phyloP scores from a whole-genome alignment of 2,888 invertebrate genomes.

The Alsophila aescularia region DNA sequence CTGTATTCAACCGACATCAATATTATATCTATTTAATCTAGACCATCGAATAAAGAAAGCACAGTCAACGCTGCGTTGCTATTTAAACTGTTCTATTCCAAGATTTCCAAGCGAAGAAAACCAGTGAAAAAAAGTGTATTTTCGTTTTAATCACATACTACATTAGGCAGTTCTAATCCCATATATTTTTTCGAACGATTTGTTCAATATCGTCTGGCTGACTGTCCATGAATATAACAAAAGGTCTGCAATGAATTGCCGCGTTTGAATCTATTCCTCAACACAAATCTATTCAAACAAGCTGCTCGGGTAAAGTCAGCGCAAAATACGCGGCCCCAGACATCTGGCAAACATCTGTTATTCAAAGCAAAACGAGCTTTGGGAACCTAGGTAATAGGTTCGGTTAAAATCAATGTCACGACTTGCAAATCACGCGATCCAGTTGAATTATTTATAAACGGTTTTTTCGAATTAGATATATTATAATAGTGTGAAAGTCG shows the following conservation, averaged over 20 bases:
- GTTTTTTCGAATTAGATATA: no score
- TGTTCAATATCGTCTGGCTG: neutral
- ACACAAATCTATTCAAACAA: slow-evolving; percentile 5
- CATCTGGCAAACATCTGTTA: slow-evolving; percentile 26
- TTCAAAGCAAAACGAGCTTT: slow-evolving; percentile 11
- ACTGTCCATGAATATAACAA: neutral
- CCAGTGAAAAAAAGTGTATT: neutral
- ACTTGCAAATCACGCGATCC: neutral
- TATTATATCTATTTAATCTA: neutral
- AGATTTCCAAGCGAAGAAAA: neutral
- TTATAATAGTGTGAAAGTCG: neutral
- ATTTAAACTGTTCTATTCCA: no score
- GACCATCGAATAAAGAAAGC: no score
- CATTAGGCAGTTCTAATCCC: neutral
- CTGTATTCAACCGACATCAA: slow-evolving; percentile 36
- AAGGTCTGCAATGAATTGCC: neutral
- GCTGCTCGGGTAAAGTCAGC: neutral
- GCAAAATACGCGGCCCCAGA: slow-evolving; percentile 11
- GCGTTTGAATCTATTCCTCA: neutral
- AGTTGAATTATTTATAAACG: neutral
- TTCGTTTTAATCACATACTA: neutral
- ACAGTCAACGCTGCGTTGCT: no score
- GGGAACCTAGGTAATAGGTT: neutral
- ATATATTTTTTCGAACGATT: neutral
- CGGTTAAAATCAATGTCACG: slow-evolving; percentile 3